Evolutionary conservation across 2,113 vertebrate species (phyloP), one percentile per base, ranked within the genome.

Genomic region (Numida meleagris): DNA sequence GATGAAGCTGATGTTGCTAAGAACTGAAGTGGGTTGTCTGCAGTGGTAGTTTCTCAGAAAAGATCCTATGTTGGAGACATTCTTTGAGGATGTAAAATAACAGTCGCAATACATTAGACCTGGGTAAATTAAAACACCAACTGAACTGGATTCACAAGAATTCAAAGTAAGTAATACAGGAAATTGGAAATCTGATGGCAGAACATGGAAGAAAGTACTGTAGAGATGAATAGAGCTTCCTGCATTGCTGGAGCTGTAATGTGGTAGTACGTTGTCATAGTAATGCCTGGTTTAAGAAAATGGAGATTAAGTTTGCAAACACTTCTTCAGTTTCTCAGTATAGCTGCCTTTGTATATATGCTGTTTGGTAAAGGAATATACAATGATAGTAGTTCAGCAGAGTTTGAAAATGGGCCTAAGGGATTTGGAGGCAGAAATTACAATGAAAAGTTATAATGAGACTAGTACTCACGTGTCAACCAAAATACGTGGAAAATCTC

Each of bases 281-380:
- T 72, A 91, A 95, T 96, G 43, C 43, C 72, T 75, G 48, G 25
- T 88, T 88, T 88, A 90, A 93, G 88, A 58, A 95, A 89, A 78
- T 78, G 34, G 87, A 88, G 78, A 95, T 94, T 84, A 85, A 82
- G 82, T 81, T 90, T 87, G 57, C 87, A 95, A 94, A 87, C 84
- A 85, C 76, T 86, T 89, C 53, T 68, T 92, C 63, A 71, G 58
- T 70, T 76, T 55, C 65, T 93, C 77, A 81, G 42, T 88, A 78
- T 87, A 89, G 12, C 55, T 89, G 24, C 27, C 21, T 90, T 93
- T 51, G 55, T 71, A 65, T 42, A 29, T 70, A 36, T 66, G 34
- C 66, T 90, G 4, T 89, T 76, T 71, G 23, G 12, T 80, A 66
- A 85, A 82, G 74, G 45, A 76, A 86, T 63, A 38, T 70, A 48